These are phyloP conservation scores for Tetrapedia diversipes DNA, from an alignment of 2,888 invertebrate species.

Conservation along the genomic window DNA sequence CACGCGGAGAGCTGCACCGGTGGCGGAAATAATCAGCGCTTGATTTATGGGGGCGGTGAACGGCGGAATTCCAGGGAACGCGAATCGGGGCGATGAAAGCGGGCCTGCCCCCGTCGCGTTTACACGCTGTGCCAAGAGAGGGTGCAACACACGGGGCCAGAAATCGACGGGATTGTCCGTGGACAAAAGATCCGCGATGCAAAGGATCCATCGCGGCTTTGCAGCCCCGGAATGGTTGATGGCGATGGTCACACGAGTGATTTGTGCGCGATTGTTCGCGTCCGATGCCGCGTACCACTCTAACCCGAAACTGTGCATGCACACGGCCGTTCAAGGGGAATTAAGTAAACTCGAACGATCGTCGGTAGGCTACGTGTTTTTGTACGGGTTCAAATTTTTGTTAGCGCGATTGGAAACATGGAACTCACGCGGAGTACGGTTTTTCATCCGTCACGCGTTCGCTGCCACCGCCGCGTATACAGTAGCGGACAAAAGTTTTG, in stretches of 20 bases:
- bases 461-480: constrained; percentile 27
- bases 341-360: no score
- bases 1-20: background rate
- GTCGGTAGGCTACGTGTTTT: no score
- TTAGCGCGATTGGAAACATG: no score
- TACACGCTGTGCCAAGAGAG: constrained; percentile 21
- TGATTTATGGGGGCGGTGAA: constrained; percentile 33
- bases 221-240: constrained; percentile 61
- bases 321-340: no score
- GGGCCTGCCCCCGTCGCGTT: constrained; percentile 30
- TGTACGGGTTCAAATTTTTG: no score
- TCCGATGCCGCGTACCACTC: no score
- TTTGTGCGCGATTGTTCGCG: constrained; percentile 74
- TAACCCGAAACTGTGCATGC: constrained; percentile 30
- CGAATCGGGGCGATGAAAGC: constrained; percentile 29
- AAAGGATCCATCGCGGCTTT: constrained; percentile 52
- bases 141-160: constrained; percentile 3
- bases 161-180: constrained; percentile 45
- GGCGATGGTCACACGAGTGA: constrained; percentile 66
- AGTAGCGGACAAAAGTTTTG: no score
- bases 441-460: constrained; percentile 29
- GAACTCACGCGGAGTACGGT: no score
- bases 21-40: constrained; percentile 37
- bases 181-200: constrained; percentile 59
- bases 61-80: constrained; percentile 14